phyloP scores from a whole-genome alignment of 92 coral and sea anemone species.

The Epizoanthus rinbou region DNA sequence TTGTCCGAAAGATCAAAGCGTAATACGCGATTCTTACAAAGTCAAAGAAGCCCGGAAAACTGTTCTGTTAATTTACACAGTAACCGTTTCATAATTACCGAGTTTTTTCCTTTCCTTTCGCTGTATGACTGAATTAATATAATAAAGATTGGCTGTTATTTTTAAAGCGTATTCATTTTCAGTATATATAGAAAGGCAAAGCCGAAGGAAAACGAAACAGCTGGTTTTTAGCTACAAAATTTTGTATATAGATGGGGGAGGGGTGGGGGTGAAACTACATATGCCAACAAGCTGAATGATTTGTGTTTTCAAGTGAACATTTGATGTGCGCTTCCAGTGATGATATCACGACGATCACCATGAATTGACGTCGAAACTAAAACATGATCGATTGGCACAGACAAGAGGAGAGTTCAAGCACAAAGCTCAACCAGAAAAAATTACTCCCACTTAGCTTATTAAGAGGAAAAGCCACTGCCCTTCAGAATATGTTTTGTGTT shows the following conservation, averaged over 20 bases:
- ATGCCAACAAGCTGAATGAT: slow-evolving; percentile 2
- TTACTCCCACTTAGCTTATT: not conserved
- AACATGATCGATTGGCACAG: too few relatives aligned
- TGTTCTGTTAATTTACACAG: too few relatives aligned
- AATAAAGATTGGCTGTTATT: too few relatives aligned
- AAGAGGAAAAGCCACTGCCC: not conserved
- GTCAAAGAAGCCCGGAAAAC: too few relatives aligned
- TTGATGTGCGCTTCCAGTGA: not conserved
- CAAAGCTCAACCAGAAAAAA: not conserved
- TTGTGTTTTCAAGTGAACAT: not conserved
- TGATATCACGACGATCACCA: not conserved
- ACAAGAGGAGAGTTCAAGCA: too few relatives aligned
- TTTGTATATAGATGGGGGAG: not conserved
- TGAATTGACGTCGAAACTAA: too few relatives aligned
- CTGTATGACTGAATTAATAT: too few relatives aligned
- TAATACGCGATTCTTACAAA: too few relatives aligned
- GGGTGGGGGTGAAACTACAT: not conserved
- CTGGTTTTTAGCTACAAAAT: slow-evolving; percentile 10
- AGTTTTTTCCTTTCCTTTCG: too few relatives aligned
- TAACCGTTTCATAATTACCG: too few relatives aligned
- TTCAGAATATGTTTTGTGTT: slow-evolving; percentile 13
- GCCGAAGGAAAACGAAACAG: slow-evolving; percentile 16
- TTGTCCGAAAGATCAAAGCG: too few relatives aligned
- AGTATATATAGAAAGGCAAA: not conserved
- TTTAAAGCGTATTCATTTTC: too few relatives aligned